Evolutionary conservation across 2,113 vertebrate species (phyloP), one percentile per base, ranked within the genome.

Genomic region (Halcyon malimbica): DNA sequence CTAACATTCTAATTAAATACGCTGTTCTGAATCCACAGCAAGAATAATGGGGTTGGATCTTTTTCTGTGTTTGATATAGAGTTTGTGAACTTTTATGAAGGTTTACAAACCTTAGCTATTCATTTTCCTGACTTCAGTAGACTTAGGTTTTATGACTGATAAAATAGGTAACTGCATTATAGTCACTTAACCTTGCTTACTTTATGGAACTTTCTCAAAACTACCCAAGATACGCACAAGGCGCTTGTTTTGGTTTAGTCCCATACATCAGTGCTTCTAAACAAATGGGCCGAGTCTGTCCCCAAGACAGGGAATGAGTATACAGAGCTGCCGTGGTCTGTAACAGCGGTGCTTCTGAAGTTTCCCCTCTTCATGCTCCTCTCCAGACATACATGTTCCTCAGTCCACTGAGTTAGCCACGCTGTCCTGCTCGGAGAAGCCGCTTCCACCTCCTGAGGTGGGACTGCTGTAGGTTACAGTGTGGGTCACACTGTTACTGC

Each of bases 341-440:
- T 57, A 48, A n/a, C 29, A 70, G 20, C 11, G 14, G 28, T 11
- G 9, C 24, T 60, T 85, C 75, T 76, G 59, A 83, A 67, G 16
- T 62, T 73, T 81, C 16, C 4, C 14, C 2, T 53, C 54, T 42
- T 74, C 10, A 1, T 42, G 29, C 5, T 15, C 7, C 15, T 51
- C 28, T 70, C 5, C 1, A n/a, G 65, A 59, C 1, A 0, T 24
- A 14, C 6, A 5, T 0, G 0, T 64, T 80, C 25, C 8, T 77
- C 25, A 10, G 13, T 16, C 1, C 6, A 1, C 46, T 23, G 41
- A 71, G 42, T 31, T 33, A 35, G 65, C 20, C 28, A 54, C 20
- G 13, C 17, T 1, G 0, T 78, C 35, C 44, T 54, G 12, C 41
- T 68, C 3, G 2, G 35, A 68, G 67, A 76, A 85, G 33, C 48